Conservation (phyloP, 1,140 invertebrate genomes). For the Eupeodes corollae region DNA sequence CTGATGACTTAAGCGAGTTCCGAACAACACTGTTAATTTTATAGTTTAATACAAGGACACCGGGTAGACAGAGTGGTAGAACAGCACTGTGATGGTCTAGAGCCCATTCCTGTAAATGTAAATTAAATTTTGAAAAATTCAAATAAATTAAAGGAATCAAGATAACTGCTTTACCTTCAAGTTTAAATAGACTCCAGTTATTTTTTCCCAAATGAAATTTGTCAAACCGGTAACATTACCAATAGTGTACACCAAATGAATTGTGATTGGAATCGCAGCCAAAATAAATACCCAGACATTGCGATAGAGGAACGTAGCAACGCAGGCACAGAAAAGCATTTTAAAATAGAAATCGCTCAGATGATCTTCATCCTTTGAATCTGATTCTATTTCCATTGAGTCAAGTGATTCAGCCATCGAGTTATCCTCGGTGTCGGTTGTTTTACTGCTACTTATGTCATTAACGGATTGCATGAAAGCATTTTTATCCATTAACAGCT, state of each 20-base stretch:
- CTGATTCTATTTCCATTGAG: conserved; percentile 19
- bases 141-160: neutral
- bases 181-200: conserved; percentile 15
- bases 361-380: conserved; percentile 8
- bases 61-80: conserved; percentile 47
- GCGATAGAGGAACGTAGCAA: conserved; percentile 30
- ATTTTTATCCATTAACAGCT: conserved; percentile 22
- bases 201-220: conserved; percentile 19
- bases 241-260: conserved; percentile 25
- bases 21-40: conserved; percentile 41
- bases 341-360: conserved; percentile 29
- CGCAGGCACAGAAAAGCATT: conserved; percentile 29
- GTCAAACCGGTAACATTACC: conserved; percentile 25
- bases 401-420: conserved; percentile 29
- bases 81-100: conserved; percentile 42
- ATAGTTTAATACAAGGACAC: conserved; percentile 43
- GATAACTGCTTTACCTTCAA: conserved; percentile 12
- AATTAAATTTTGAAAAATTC: neutral
- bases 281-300: conserved; percentile 35
- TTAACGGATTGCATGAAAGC: conserved; percentile 24
- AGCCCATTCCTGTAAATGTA: conserved; percentile 34
- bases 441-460: conserved; percentile 19
- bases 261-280: conserved; percentile 24
- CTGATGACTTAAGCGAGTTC: conserved; percentile 40
- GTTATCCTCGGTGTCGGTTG: conserved; percentile 18